Conservation (phyloP, 2,113 vertebrate genomes). For the Parotia lawesii region DNA sequence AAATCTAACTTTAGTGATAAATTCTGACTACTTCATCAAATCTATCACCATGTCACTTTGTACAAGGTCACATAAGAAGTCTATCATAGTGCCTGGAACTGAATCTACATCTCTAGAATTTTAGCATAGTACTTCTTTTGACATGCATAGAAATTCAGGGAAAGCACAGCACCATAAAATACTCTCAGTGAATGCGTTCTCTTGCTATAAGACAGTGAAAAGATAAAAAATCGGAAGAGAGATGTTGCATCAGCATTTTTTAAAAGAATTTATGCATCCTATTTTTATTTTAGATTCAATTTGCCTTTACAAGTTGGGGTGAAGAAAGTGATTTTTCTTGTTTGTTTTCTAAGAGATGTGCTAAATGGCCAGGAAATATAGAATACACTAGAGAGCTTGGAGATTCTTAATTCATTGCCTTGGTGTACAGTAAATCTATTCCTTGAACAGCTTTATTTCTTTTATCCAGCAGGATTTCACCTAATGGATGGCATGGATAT, state of each 20-base stretch:
- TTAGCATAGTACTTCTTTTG: neutral
- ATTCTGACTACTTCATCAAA: neutral
- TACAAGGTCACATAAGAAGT: neutral
- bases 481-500: constrained; percentile 40
- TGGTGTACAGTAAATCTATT: constrained; percentile 53
- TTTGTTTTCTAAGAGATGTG: constrained; percentile 36
- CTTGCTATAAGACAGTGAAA: neutral
- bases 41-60: neutral
- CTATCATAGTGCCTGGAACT: neutral
- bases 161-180: neutral
- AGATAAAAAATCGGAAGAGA: neutral
- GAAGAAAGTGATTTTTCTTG: constrained; percentile 26
- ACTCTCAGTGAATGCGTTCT: neutral
- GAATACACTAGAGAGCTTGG: constrained; percentile 21
- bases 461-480: constrained; percentile 50
- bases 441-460: constrained; percentile 63
- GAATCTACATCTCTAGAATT: neutral
- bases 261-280: neutral
- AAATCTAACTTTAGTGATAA: neutral
- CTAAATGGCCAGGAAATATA: constrained; percentile 51
- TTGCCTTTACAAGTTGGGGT: neutral
- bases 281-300: constrained; percentile 42
- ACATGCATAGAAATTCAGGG: neutral
- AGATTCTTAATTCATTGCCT: constrained; percentile 51
- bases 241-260: constrained; percentile 23